These are phyloP conservation scores for Odobenus rosmarus DNA, from an alignment of 2,113 vertebrate species.

Conservation along the genomic window DNA sequence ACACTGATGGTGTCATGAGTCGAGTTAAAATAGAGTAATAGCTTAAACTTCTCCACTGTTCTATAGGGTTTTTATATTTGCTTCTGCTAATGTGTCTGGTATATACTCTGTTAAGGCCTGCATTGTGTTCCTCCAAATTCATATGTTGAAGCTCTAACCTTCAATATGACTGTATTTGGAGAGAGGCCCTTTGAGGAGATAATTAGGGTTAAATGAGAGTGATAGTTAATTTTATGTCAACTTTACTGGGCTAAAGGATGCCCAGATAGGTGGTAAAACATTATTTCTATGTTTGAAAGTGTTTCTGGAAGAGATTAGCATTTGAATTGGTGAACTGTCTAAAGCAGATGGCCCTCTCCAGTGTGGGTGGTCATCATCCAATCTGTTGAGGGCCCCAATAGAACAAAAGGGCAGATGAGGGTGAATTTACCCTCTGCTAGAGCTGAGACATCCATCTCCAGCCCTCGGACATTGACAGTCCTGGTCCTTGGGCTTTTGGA, in stretches of 20 bases:
- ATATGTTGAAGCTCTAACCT: background rate
- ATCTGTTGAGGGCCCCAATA: background rate
- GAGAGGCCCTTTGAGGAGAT: background rate
- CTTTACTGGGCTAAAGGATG: background rate
- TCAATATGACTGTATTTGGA: background rate
- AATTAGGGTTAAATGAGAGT: background rate
- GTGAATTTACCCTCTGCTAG: background rate
- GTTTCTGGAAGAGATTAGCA: background rate
- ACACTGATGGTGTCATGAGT: background rate
- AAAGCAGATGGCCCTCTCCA: background rate
- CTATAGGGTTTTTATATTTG: background rate
- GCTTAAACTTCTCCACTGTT: background rate
- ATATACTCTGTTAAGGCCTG: background rate
- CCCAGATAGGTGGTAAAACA: background rate
- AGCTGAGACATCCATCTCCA: background rate
- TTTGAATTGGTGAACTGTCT: background rate
- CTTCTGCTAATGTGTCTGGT: background rate
- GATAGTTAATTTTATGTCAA: background rate
- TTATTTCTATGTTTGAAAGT: background rate
- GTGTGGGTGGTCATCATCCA: background rate
- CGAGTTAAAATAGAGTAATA: background rate
- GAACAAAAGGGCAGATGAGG: background rate
- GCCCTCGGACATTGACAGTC: background rate
- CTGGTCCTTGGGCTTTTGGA: background rate
- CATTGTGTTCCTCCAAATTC: background rate